Percentiles rank a stretch among this genome's conserved stretches.
Conservation (phyloP, 2,113 vertebrate species). For the Rhea pennata region DNA sequence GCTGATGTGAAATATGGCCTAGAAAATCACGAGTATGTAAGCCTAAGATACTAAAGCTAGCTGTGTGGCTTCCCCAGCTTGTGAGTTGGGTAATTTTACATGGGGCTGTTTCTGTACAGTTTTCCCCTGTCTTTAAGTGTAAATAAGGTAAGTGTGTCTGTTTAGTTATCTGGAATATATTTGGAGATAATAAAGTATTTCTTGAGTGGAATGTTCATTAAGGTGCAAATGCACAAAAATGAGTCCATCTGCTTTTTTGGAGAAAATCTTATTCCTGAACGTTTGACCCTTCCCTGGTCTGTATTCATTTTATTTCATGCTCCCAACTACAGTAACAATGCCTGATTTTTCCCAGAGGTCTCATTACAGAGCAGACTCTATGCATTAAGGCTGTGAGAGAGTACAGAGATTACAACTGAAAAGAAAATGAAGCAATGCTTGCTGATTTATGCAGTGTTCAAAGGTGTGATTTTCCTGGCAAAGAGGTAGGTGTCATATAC, state of each 20-base stretch:
- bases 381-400: background rate
- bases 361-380: background rate
- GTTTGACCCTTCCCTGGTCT: background rate
- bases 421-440: background rate
- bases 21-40: background rate
- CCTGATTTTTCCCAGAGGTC: background rate
- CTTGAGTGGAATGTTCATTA: background rate
- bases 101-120: background rate
- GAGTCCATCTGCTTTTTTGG: background rate
- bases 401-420: background rate
- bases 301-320: background rate
- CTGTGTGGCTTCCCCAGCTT: background rate
- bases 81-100: background rate
- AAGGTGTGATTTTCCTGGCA: background rate
- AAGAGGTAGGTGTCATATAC: background rate
- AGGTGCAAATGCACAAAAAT: background rate
- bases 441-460: background rate
- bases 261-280: background rate
- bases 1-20: background rate
- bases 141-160: background rate
- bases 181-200: background rate
- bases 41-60: background rate
- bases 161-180: background rate
- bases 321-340: background rate
- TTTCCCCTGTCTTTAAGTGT: background rate